Evolutionary conservation across 2,797 vertebrate species (phyloP).

Genomic region (Sebastes dallii): DNA sequence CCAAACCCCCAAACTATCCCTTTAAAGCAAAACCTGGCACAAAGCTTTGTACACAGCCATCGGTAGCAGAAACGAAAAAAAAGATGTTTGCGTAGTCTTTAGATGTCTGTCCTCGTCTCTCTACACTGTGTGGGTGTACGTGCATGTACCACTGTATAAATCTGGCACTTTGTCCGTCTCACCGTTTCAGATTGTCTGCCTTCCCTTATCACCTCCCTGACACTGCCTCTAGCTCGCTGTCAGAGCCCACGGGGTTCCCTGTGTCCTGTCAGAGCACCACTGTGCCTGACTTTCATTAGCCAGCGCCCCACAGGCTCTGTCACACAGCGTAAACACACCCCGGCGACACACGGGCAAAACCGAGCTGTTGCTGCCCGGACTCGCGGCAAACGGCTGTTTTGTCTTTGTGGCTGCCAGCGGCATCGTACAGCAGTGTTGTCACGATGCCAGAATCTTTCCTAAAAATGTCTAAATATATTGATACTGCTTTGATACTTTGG

Average conservation of each 20-base stretch:
- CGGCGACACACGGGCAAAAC: slow-evolving; percentile 24
- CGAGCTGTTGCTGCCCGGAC: slow-evolving; percentile 21
- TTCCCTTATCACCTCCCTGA: slow-evolving; percentile 46
- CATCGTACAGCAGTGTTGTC: slow-evolving; percentile 19
- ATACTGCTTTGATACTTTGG: not conserved
- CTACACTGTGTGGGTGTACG: slow-evolving; percentile 16
- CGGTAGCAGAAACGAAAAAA: not conserved
- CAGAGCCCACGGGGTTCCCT: slow-evolving; percentile 50
- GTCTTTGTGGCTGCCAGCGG: slow-evolving; percentile 12
- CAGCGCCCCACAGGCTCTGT: slow-evolving; percentile 63
- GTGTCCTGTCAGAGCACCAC: slow-evolving; percentile 71
- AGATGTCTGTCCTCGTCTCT: slow-evolving; percentile 36
- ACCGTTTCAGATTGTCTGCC: slow-evolving; percentile 24
- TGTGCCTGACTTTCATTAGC: slow-evolving; percentile 77
- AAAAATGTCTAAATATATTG: not conserved
- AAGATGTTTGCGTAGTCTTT: not conserved
- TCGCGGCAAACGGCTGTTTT: slow-evolving; percentile 23
- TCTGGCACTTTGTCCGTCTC: slow-evolving; percentile 31
- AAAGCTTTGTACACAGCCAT: not conserved
- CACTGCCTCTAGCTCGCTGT: slow-evolving; percentile 50
- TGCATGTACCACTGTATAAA: slow-evolving; percentile 21
- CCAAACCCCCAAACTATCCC: too few relatives aligned
- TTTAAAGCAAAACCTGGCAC: not conserved
- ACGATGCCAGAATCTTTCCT: not conserved
- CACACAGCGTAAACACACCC: slow-evolving; percentile 64